Evolutionary conservation across 2,888 invertebrate species (phyloP).

Genomic region (Ganaspis brasiliensis): DNA sequence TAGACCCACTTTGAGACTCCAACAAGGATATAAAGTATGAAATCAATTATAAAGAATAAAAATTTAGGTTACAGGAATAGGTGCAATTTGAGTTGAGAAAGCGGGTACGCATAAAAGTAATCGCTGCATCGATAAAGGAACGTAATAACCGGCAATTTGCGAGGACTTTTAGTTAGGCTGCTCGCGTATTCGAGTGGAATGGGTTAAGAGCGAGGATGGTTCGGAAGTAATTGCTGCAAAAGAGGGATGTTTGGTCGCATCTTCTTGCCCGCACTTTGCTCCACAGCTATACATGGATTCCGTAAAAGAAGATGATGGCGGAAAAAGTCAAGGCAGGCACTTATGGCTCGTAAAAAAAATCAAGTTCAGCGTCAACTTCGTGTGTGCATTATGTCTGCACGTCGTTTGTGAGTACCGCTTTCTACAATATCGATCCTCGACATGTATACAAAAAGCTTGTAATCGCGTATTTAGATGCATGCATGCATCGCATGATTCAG

Average conservation of each 20-base stretch:
- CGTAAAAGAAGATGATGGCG: conserved; percentile 43
- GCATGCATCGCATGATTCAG: conserved; percentile 33
- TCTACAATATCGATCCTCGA: conserved; percentile 45
- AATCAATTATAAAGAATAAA: too few relatives aligned
- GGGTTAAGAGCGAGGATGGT: conserved; percentile 59
- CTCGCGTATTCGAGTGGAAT: conserved; percentile 48
- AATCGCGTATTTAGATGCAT: conserved; percentile 33
- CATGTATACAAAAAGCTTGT: conserved; percentile 22
- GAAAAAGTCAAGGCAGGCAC: conserved; percentile 35
- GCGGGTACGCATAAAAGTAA: conserved; percentile 65
- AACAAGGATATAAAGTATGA: neutral
- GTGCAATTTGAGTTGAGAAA: neutral
- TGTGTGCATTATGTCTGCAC: conserved; percentile 54
- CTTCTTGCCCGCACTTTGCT: conserved; percentile 63
- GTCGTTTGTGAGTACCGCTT: conserved; percentile 44
- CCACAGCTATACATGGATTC: conserved; percentile 58
- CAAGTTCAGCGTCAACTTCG: conserved; percentile 55
- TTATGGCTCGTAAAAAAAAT: conserved; percentile 24
- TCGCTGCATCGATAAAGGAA: conserved; percentile 74
- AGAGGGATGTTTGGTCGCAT: conserved; percentile 65
- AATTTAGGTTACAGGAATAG: too few relatives aligned
- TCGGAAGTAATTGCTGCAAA: conserved; percentile 70
- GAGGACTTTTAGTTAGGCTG: conserved; percentile 77
- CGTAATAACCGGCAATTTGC: conserved; percentile 79
- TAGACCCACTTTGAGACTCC: neutral